Conservation (phyloP, 2,797 vertebrate genomes). For the Acanthopagrus latus region DNA sequence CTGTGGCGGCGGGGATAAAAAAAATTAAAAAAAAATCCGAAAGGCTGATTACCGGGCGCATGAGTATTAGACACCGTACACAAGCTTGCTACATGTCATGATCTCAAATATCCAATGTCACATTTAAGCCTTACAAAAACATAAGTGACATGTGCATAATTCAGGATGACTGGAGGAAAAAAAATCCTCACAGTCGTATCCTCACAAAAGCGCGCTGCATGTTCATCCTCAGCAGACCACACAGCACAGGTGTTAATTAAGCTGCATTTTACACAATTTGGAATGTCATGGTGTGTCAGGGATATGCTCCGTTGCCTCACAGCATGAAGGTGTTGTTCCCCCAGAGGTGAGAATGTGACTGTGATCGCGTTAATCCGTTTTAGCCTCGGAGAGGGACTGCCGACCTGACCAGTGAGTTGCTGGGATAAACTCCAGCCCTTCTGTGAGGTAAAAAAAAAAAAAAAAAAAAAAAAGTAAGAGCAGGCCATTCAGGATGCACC, state of each 20-base stretch:
- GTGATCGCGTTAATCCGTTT: constrained; percentile 65
- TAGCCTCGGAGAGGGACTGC: constrained; percentile 46
- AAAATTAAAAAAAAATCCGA: constrained; percentile 52
- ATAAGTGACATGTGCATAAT: constrained; percentile 6
- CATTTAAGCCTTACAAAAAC: constrained; percentile 22
- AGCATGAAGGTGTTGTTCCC: constrained; percentile 50
- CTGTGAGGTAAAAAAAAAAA: too few species aligned
- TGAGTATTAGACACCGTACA: constrained; percentile 38
- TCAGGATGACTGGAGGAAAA: neutral
- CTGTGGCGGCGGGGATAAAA: constrained; percentile 50
- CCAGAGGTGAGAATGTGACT: constrained; percentile 67
- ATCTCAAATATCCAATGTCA: constrained; percentile 37
- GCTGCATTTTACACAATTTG: constrained; percentile 48
- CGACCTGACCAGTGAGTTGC: constrained; percentile 46
- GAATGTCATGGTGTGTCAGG: constrained; percentile 45
- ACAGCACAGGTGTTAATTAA: constrained; percentile 60
- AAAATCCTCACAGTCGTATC: neutral
- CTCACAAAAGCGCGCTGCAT: neutral
- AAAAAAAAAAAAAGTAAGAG: too few species aligned
- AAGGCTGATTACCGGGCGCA: constrained; percentile 48
- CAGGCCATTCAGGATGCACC: too few species aligned
- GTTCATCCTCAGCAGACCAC: constrained; percentile 12
- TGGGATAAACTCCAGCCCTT: constrained; percentile 28
- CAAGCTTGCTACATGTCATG: constrained; percentile 36
- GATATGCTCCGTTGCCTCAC: constrained; percentile 49